Percentiles rank a stretch among this genome's conserved stretches.
Conservation (phyloP, 2,888 invertebrate species). For the Volucella zonaria region DNA sequence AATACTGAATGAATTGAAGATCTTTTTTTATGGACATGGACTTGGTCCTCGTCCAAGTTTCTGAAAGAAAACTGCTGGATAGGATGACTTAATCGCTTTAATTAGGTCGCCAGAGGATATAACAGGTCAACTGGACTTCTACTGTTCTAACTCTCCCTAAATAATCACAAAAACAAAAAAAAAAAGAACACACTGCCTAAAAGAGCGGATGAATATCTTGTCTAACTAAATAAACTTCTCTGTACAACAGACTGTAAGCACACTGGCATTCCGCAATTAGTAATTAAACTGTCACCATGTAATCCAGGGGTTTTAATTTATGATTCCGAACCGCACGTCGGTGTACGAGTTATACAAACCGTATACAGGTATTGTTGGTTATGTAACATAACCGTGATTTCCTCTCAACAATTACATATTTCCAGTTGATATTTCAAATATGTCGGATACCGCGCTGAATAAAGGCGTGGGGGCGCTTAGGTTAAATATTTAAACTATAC, state of each 20-base stretch:
- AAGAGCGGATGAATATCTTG: constrained; percentile 4
- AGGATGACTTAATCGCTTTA: too few species aligned
- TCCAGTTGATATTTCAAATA: constrained; percentile 7
- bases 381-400: not conserved
- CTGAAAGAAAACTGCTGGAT: too few species aligned
- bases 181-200: not conserved
- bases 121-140: too few species aligned
- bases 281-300: constrained; percentile 35
- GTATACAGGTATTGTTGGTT: too few species aligned
- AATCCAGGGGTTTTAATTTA: constrained; percentile 35
- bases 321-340: not conserved
- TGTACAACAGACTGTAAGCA: constrained; percentile 1
- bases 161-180: too few species aligned
- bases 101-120: too few species aligned
- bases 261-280: constrained; percentile 1
- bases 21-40: too few species aligned
- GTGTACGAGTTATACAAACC: not conserved
- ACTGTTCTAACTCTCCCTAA: too few species aligned
- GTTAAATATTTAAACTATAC: not conserved
- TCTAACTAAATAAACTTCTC: constrained; percentile 3
- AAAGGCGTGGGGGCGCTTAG: not conserved
- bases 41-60: too few species aligned
- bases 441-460: not conserved
- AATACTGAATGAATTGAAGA: too few species aligned
- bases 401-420: not conserved